These are phyloP conservation scores for Gnatocerus cornutus DNA, from an alignment of 2,888 invertebrate genomes.

Conservation along the genomic window DNA sequence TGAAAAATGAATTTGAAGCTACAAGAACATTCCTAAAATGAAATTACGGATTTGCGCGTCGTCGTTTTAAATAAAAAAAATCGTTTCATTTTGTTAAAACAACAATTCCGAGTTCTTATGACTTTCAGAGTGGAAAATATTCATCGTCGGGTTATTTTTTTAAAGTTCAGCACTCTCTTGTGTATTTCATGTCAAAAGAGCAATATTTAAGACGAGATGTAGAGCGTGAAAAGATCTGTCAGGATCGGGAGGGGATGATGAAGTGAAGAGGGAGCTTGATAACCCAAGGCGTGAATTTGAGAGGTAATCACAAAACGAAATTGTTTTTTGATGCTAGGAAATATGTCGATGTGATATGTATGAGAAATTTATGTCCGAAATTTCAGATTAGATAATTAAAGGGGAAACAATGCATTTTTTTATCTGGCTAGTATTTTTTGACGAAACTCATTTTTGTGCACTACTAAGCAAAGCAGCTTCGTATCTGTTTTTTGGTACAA, in stretches of 20 bases:
- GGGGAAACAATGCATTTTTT: too few species aligned
- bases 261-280: slow-evolving; percentile 55
- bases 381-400: background rate
- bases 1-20: slow-evolving; percentile 46
- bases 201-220: slow-evolving; percentile 58
- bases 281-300: slow-evolving; percentile 61
- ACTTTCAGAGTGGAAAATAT: slow-evolving; percentile 50
- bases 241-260: slow-evolving; percentile 54
- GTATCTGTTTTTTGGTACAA: too few species aligned
- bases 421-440: too few species aligned
- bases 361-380: slow-evolving; percentile 19
- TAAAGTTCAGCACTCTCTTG: slow-evolving; percentile 46
- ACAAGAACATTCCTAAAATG: background rate
- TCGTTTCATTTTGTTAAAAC: slow-evolving; percentile 40
- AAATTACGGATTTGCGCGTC: background rate
- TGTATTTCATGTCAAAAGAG: slow-evolving; percentile 53
- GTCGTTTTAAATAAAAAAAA: slow-evolving; percentile 32
- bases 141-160: slow-evolving; percentile 50
- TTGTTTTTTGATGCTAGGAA: slow-evolving; percentile 60
- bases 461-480: too few species aligned
- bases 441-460: too few species aligned
- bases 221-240: slow-evolving; percentile 58
- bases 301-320: slow-evolving; percentile 60
- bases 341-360: slow-evolving; percentile 44
- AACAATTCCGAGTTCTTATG: slow-evolving; percentile 41